Conservation (phyloP, 2,888 invertebrate genomes). For the Parelbella ahira region DNA sequence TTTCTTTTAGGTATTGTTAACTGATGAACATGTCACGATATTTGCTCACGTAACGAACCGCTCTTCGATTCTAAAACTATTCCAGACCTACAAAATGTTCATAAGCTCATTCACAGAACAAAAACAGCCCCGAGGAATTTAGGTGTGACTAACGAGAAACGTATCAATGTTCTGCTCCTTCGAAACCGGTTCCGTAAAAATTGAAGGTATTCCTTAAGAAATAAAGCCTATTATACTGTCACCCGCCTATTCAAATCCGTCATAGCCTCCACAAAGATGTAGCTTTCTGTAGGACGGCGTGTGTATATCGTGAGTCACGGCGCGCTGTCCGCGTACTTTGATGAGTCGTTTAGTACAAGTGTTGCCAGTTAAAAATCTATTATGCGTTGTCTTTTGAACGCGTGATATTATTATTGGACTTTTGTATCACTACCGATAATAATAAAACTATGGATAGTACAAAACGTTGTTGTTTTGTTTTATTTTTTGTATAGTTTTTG, state of each 20-base stretch:
- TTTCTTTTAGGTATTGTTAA: too few relatives aligned
- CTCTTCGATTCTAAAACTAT: background rate
- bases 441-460: too few relatives aligned
- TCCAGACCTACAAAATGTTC: conserved; percentile 1
- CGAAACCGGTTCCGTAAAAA: conserved; percentile 19
- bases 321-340: too few relatives aligned
- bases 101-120: conserved; percentile 6
- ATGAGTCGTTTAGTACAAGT: too few relatives aligned
- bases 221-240: conserved; percentile 2
- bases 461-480: too few relatives aligned
- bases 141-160: conserved; percentile 15
- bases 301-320: too few relatives aligned
- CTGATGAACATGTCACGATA: background rate
- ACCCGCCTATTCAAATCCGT: conserved; percentile 1
- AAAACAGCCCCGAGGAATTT: conserved; percentile 9
- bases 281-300: background rate
- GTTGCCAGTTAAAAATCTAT: too few relatives aligned
- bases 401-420: too few relatives aligned
- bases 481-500: too few relatives aligned
- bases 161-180: conserved; percentile 12
- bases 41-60: conserved; percentile 4
- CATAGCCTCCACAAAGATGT: background rate
- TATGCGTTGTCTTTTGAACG: too few relatives aligned
- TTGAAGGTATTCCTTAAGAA: conserved; percentile 16
- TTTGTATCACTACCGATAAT: too few relatives aligned